Conservation (phyloP, 2,888 invertebrate genomes). For the Teleogryllus oceanicus region DNA sequence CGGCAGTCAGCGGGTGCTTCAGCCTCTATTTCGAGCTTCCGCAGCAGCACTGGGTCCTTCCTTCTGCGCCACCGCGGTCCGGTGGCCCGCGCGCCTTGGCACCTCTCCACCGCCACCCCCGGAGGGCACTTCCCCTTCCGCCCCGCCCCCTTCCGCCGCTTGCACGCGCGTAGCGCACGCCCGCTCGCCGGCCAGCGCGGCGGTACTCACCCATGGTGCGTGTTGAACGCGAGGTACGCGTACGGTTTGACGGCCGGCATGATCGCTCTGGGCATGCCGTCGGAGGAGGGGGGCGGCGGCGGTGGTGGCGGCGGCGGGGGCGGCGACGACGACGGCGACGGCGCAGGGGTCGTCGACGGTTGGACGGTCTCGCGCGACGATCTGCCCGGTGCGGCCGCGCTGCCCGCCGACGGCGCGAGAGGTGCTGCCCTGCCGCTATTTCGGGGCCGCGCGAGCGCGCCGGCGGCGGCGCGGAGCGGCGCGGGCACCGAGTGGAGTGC, state of each 20-base stretch:
- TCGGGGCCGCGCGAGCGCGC: too few relatives aligned
- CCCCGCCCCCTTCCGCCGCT: too few relatives aligned
- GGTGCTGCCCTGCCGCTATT: too few relatives aligned
- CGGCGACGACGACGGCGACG: background rate
- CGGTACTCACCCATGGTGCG: background rate
- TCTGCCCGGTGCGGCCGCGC: background rate
- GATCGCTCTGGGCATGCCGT: background rate
- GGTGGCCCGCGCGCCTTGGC: background rate
- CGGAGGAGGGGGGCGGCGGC: background rate
- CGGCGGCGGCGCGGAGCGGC: background rate
- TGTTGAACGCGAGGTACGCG: background rate
- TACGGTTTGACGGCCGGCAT: background rate
- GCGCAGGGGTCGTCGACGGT: background rate
- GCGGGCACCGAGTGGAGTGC: background rate
- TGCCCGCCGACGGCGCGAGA: too few relatives aligned
- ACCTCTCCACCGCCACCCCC: background rate
- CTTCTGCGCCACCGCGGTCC: background rate
- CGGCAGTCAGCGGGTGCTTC: too few relatives aligned
- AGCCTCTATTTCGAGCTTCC: too few relatives aligned
- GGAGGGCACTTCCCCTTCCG: background rate
- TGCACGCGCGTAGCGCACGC: too few relatives aligned
- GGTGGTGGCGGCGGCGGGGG: background rate
- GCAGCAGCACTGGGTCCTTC: too few relatives aligned
- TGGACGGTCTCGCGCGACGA: background rate
- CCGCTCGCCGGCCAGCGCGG: too few relatives aligned